Evolutionary conservation across 2,113 vertebrate genomes (phyloP).

Genomic region (Bostrychus sinensis): DNA sequence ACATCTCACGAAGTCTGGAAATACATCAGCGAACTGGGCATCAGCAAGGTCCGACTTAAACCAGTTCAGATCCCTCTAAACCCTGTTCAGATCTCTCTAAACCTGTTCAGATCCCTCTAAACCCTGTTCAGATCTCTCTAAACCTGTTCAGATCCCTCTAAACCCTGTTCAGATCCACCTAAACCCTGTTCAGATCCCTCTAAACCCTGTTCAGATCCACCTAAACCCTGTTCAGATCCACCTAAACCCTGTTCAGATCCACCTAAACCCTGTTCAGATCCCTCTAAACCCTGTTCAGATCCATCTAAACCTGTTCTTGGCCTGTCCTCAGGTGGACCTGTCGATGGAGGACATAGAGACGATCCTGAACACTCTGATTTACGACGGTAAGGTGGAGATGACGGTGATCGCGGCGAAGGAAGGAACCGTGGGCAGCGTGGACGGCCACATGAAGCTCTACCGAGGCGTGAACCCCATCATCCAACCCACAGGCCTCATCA

Average conservation of each 20-base stretch:
- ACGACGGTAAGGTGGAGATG: constrained; percentile 98
- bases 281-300: neutral
- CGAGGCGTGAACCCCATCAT: constrained; percentile 89
- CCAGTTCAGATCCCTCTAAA: neutral
- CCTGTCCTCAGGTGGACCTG: constrained; percentile 86
- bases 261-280: neutral
- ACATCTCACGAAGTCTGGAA: constrained; percentile 99
- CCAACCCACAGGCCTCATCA: constrained; percentile 89
- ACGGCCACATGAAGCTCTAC: constrained; percentile 95
- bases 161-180: neutral
- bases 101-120: neutral
- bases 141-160: neutral
- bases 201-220: neutral
- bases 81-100: neutral
- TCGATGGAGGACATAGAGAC: constrained; percentile 99
- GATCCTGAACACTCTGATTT: constrained; percentile 96
- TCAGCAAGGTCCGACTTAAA: constrained; percentile 82
- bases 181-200: neutral
- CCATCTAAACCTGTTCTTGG: neutral
- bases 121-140: neutral
- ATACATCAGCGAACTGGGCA: constrained; percentile 95
- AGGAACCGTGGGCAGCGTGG: constrained; percentile 92
- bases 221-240: neutral
- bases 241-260: neutral
- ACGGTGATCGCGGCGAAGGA: constrained; percentile 96